A percentile compares a stretch with the other conserved stretches of the same genome.
These are phyloP conservation scores for Entomobrya multifasciata DNA, from an alignment of 2,888 invertebrate species.

Conservation along the genomic window DNA sequence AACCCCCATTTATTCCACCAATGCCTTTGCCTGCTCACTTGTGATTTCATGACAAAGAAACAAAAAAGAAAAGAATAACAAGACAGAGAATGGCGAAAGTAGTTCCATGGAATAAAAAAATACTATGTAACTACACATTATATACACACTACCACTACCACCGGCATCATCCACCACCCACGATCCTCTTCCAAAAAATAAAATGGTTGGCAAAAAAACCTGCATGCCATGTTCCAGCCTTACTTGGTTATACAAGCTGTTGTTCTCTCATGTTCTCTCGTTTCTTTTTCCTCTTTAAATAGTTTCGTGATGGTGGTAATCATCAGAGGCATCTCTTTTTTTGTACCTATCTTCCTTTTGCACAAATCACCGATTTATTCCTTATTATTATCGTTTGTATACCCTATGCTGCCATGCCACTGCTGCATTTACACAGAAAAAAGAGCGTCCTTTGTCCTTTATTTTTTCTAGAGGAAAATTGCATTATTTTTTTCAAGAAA, in stretches of 20 bases:
- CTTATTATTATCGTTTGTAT: too few relatives aligned
- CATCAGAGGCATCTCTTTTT: neutral
- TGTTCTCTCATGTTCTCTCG: slow-evolving; percentile 46
- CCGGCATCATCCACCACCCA: neutral
- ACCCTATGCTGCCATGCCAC: too few relatives aligned
- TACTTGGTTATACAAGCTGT: slow-evolving; percentile 37
- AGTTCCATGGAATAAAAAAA: neutral
- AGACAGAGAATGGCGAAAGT: neutral
- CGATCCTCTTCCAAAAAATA: slow-evolving; percentile 40
- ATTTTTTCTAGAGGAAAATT: slow-evolving; percentile 14
- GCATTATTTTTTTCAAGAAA: slow-evolving; percentile 5
- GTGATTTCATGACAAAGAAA: slow-evolving; percentile 56
- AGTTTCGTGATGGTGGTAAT: neutral
- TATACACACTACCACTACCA: neutral
- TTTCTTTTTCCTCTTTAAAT: neutral
- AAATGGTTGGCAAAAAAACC: neutral
- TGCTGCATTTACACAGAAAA: neutral
- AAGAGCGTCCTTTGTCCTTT: slow-evolving; percentile 17
- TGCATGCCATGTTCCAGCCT: neutral
- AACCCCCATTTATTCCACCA: neutral
- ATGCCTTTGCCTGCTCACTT: slow-evolving; percentile 4
- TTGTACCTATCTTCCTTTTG: neutral
- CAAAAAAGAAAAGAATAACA: neutral
- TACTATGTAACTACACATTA: too few relatives aligned
- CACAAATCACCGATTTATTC: slow-evolving; percentile 1